Conservation (phyloP, 2,888 invertebrate genomes). For the Tolmerus cingulatus region DNA sequence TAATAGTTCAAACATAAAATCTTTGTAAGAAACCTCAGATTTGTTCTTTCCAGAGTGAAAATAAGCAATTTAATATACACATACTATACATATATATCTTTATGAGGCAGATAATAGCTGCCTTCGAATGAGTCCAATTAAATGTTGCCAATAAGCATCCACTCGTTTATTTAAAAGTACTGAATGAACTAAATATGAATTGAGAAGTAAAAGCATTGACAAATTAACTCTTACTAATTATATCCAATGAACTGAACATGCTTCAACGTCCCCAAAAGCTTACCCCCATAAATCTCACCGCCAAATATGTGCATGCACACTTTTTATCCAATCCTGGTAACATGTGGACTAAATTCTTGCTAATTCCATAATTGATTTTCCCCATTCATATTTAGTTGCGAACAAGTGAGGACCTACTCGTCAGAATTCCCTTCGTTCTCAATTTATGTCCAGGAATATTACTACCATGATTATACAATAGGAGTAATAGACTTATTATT, state of each 20-base stretch:
- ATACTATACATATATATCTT: too few relatives aligned
- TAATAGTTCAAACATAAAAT: too few relatives aligned
- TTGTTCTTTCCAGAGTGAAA: not conserved
- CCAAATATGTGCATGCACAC: not conserved
- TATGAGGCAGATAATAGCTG: not conserved
- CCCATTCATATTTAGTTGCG: constrained; percentile 31
- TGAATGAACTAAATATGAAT: not conserved
- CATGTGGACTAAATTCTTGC: constrained; percentile 35
- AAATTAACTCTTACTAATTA: not conserved
- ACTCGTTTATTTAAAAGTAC: not conserved
- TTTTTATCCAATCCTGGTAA: constrained; percentile 8
- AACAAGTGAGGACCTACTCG: not conserved
- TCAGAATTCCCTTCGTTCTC: not conserved
- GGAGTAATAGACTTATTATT: constrained; percentile 37
- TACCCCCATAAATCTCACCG: constrained; percentile 8
- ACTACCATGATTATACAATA: constrained; percentile 34
- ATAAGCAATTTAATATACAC: not conserved
- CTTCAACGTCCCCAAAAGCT: not conserved
- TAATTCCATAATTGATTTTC: constrained; percentile 40
- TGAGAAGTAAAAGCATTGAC: not conserved
- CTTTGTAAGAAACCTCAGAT: too few relatives aligned
- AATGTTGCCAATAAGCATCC: not conserved
- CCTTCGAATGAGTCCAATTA: not conserved
- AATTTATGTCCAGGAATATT: constrained; percentile 32
- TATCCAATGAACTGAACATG: not conserved